Percentiles rank a stretch among this genome's conserved stretches.
These are phyloP conservation scores for Ophiothrix spiculata DNA, from an alignment of 35 echinoderm and acorn worm genomes.

Conservation along the genomic window DNA sequence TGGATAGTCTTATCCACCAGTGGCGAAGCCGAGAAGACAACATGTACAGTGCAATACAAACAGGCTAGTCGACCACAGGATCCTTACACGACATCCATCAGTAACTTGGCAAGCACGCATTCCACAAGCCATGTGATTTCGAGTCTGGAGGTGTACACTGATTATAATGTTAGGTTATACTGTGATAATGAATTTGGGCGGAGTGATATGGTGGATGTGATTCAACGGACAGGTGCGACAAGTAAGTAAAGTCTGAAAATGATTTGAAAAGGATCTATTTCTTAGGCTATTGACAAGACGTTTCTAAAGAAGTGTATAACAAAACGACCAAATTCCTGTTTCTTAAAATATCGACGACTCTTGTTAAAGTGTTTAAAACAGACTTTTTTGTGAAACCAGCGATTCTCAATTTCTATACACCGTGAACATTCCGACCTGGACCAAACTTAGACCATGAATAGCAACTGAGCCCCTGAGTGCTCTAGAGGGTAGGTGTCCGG, in stretches of 20 bases:
- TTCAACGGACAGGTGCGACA: not conserved
- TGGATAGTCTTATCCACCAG: not conserved
- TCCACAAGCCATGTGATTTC: not conserved
- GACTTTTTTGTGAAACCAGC: not conserved
- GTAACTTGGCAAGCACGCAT: not conserved
- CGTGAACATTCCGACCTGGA: too few relatives aligned
- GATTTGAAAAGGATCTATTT: too few relatives aligned
- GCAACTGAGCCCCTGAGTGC: too few relatives aligned
- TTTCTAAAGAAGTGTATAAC: not conserved
- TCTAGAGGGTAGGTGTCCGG: too few relatives aligned
- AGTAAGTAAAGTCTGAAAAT: not conserved
- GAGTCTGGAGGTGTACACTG: not conserved
- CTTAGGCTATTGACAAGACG: not conserved
- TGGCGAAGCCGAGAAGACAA: not conserved
- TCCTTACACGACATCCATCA: not conserved
- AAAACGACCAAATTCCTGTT: not conserved
- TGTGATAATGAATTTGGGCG: not conserved
- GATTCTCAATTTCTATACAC: not conserved
- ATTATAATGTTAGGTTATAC: not conserved
- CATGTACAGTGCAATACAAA: not conserved
- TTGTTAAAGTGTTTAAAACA: not conserved
- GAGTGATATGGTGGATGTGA: not conserved
- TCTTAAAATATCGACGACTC: not conserved
- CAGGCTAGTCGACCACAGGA: not conserved
- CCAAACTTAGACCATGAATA: too few relatives aligned